Evolutionary conservation across 2,113 vertebrate genomes (phyloP), one percentile per base, ranked within the genome.

Genomic region (Penelope pileata): DNA sequence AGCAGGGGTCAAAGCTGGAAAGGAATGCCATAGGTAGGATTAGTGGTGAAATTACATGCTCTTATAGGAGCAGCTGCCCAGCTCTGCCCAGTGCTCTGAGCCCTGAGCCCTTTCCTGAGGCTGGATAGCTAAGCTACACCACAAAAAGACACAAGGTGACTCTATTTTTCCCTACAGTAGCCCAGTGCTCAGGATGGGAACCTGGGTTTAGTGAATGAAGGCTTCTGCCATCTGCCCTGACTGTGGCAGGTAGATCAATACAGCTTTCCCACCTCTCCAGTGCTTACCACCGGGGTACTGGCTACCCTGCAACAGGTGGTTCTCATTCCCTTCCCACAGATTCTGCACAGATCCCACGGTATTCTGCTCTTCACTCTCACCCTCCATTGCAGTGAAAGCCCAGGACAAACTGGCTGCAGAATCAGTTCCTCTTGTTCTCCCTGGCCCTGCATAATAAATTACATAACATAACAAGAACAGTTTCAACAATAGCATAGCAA

Each of bases 1-100:
- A 63, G 77, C 66, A 89, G 93, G 47, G 89, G 74, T 36, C 67
- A 82, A 86, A 86, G 56, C 66, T 75, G 51, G 32, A 68, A 32
- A 75, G 34, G 72, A 67, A 64, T 27, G 53, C 53, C 66, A 64
- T 5, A 34, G 56, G 56, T 54, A 63, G 30, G n/a, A 86, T 70
- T 60, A 60, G 22, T 92, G 60, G 29, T 60, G 83, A 34, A 56
- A 89, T 59, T 66, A 66, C 30, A 34, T 4, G 26, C 14, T 54
- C 81, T 58, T 45, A 16, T 73, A 60, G 54, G 42, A 84, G 47
- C 47, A 92, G 26, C 26, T 66, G 84, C 53, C 51, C 56, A 89
- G 54, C n/a, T 53, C 30, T 19, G 51, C 15, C 42, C 47, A 70
- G 73, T 0, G 0, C 26, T 58, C 54, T 29, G 32, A 75, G 62